These are phyloP conservation scores for Eira barbara DNA, from an alignment of 2,113 vertebrate genomes.

Conservation along the genomic window DNA sequence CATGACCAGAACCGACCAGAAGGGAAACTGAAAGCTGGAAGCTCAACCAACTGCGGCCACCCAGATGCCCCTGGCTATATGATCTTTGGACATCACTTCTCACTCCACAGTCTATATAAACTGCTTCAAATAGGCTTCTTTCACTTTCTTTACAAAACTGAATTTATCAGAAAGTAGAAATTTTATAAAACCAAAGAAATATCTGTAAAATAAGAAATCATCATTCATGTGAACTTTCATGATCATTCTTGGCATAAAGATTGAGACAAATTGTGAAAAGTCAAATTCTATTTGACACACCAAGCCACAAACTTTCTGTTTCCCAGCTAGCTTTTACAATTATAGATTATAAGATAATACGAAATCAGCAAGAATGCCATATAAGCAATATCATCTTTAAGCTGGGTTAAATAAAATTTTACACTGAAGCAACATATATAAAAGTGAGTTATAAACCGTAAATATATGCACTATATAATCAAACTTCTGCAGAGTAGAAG, in stretches of 20 bases:
- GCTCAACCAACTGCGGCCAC: background rate
- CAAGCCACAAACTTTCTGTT: background rate
- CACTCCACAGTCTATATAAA: background rate
- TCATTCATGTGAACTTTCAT: background rate
- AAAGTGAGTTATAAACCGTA: constrained; percentile 47
- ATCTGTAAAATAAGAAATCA: background rate
- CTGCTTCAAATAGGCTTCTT: background rate
- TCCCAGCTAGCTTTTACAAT: background rate
- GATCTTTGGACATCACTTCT: background rate
- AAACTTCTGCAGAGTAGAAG: background rate
- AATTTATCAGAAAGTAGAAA: constrained; percentile 11
- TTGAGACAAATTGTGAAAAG: background rate
- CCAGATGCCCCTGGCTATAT: background rate
- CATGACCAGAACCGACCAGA: background rate
- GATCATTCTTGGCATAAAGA: constrained; percentile 20
- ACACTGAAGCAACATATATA: constrained; percentile 14
- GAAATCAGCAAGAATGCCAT: constrained; percentile 13
- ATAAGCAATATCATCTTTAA: constrained; percentile 7
- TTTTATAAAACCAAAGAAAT: constrained; percentile 18
- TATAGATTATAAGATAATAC: background rate
- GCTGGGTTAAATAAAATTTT: constrained; percentile 33
- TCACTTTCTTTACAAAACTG: background rate
- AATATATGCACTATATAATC: background rate
- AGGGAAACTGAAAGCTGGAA: background rate
- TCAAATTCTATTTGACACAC: constrained; percentile 10